Percentiles rank a stretch among this genome's conserved stretches.
Evolutionary conservation across 2,797 vertebrate species (phyloP).

Genomic region (Syngnathus acus): DNA sequence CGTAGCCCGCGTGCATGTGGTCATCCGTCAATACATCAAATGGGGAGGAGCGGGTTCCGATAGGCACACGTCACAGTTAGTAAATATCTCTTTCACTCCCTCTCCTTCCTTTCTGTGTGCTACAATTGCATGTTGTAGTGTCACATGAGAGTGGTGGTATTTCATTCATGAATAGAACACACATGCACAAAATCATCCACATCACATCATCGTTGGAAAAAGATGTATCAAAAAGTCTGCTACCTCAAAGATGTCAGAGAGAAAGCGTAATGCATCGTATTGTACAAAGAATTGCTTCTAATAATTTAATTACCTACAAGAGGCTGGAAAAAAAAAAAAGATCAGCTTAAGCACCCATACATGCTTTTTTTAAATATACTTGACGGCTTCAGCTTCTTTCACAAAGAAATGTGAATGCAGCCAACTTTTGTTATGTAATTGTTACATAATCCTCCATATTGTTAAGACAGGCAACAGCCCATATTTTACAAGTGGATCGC

Average conservation of each 20-base stretch:
- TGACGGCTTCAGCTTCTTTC: neutral
- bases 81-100: conserved; percentile 19
- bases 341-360: neutral
- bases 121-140: neutral
- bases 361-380: neutral
- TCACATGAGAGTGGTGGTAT: neutral
- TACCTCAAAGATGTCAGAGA: neutral
- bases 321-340: neutral
- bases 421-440: conserved; percentile 3
- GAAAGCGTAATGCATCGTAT: neutral
- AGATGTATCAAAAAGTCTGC: neutral
- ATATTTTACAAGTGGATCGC: conserved; percentile 3
- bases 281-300: neutral
- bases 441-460: conserved; percentile 5
- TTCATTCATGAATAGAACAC: too few relatives aligned
- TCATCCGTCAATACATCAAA: conserved; percentile 46
- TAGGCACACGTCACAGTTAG: conserved; percentile 14
- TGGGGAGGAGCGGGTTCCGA: neutral
- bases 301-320: neutral
- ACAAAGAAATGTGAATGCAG: neutral
- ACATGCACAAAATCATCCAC: too few relatives aligned
- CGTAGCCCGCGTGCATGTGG: conserved; percentile 31
- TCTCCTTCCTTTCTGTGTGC: neutral
- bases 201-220: neutral
- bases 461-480: conserved; percentile 1